Evolutionary conservation across 1,140 invertebrate species (phyloP), one percentile per base, ranked within the genome.

Genomic region (Rhyzopertha dominica): DNA sequence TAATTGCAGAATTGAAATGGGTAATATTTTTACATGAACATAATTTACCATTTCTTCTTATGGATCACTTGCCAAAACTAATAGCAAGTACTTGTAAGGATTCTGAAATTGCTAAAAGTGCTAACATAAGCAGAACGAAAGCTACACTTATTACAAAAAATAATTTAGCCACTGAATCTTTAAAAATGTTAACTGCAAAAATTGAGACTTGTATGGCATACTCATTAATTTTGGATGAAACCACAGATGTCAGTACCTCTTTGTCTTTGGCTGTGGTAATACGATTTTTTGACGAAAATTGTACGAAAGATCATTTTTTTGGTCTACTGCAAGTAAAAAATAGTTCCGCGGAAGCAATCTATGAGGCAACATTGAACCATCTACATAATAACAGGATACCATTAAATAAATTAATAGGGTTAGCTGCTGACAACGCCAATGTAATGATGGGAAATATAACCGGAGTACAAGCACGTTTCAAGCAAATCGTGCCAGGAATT

Each of bases 361-460:
- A 8, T 16, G 12, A 5, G n/a, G 30, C 30, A n/a, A n/a, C 30
- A 32, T 32, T 8, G 17, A 32, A 32, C 30, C n/a, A 12, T 16
- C 17, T 32, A 5, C 5, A 5, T 7, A 5, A 32, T 7, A n/a
- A 12, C 17, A 8, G 17, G n/a, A 32, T 32, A n/a, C 13, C 13
- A 12, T 16, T 12, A 32, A 32, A 32, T 12, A 32, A 32, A 12
- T 12, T 32, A 16, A n/a, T 32, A 12, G 30, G 30, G 17, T 32
- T 32, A 12, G 30, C 30, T 32, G 30, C 30, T 12, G 5, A 8
- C 12, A 32, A 13, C 17, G 12, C 30, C n/a, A 32, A 32, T 32
- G 30, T 32, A 32, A 32, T 32, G 30, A 32, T 32, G 30, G 30
- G 30, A n/a, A 32, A 32, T 16, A 32, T 12, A 5, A 32, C 30